Conservation (phyloP, 2,797 vertebrate species). For the Lepidocolaptes lacrymiger region DNA sequence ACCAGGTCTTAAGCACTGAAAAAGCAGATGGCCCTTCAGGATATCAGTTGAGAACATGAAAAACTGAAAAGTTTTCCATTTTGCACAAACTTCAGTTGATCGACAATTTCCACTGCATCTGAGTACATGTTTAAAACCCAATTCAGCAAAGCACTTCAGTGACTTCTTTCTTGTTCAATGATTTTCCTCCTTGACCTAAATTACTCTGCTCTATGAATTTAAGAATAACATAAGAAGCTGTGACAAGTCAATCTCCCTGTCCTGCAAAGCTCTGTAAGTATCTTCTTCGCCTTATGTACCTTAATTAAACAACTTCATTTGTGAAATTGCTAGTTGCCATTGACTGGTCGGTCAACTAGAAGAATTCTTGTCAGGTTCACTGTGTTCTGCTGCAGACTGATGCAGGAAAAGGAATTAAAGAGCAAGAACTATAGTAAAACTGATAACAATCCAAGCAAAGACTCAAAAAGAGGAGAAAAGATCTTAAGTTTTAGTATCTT, state of each 20-base stretch:
- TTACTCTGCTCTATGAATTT: neutral
- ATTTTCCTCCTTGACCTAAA: neutral
- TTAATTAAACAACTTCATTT: conserved; percentile 33
- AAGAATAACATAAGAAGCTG: neutral
- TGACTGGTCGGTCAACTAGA: neutral
- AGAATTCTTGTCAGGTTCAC: neutral
- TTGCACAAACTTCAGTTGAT: neutral
- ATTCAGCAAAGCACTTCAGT: neutral
- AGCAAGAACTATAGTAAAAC: neutral
- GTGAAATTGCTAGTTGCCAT: neutral
- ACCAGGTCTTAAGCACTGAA: neutral
- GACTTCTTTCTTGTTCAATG: neutral
- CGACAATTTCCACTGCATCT: neutral
- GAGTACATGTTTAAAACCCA: neutral
- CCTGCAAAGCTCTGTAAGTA: neutral
- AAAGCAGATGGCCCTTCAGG: neutral
- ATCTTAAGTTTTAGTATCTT: neutral
- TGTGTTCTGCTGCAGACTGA: neutral
- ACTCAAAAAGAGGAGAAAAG: neutral
- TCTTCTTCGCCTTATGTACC: neutral
- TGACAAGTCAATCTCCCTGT: neutral
- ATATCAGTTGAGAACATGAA: neutral
- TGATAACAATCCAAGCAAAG: neutral
- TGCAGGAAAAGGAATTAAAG: neutral
- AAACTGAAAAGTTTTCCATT: neutral